Evolutionary conservation across 2,888 invertebrate species (phyloP).

Genomic region (Nomada ferruginata): DNA sequence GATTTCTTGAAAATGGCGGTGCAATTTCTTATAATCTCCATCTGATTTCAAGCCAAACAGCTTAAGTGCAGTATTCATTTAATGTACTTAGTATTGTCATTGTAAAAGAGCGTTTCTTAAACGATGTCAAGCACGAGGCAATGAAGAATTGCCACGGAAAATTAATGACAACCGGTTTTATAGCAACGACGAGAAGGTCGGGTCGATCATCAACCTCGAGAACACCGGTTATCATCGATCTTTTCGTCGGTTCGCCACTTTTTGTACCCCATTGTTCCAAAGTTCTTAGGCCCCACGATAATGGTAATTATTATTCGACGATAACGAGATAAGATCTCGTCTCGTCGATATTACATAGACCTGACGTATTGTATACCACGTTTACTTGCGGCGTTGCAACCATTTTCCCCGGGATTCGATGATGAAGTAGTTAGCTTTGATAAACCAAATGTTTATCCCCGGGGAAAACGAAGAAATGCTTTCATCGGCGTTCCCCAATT

Average conservation of each 20-base stretch:
- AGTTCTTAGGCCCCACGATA: background rate
- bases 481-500: too few species aligned
- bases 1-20: background rate
- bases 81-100: background rate
- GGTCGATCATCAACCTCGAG: background rate
- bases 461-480: too few species aligned
- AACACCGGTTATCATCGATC: background rate
- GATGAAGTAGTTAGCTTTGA: too few species aligned
- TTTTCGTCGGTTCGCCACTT: background rate
- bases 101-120: constrained; percentile 6
- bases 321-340: constrained; percentile 1
- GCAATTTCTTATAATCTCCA: constrained; percentile 6
- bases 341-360: too few species aligned
- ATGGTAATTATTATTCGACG: background rate
- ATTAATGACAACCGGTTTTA: constrained; percentile 40
- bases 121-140: constrained; percentile 11
- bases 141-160: constrained; percentile 13
- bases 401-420: too few species aligned
- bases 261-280: background rate
- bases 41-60: constrained; percentile 19
- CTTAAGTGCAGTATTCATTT: constrained; percentile 9
- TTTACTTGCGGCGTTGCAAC: too few species aligned
- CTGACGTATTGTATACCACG: too few species aligned
- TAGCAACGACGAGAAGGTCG: background rate
- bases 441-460: too few species aligned